Percentiles rank a stretch among this genome's conserved stretches.
Conservation (phyloP, 1,140 invertebrate genomes). For the Anastrepha ludens region DNA sequence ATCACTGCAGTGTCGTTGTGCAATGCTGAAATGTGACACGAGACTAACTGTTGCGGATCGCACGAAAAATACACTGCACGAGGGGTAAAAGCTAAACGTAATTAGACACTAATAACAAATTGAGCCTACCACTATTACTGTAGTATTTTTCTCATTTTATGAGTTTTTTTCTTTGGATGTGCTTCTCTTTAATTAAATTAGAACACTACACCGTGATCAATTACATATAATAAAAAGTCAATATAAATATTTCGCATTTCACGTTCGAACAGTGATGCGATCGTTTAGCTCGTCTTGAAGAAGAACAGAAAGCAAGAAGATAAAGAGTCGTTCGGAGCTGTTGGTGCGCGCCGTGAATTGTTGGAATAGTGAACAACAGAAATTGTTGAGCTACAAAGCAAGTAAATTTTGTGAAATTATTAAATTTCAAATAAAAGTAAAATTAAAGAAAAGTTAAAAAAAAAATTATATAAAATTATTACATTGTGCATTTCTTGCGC, state of each 20-base stretch:
- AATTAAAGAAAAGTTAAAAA: not conserved
- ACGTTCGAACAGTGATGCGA: not conserved
- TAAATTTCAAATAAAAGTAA: not conserved
- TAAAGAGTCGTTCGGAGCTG: not conserved
- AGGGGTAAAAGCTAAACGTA: not conserved
- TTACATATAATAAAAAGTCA: conserved; percentile 33
- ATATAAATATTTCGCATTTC: conserved; percentile 20
- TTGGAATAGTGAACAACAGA: not conserved
- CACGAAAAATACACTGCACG: not conserved
- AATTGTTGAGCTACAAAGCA: not conserved
- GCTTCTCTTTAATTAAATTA: conserved; percentile 14
- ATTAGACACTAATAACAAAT: not conserved
- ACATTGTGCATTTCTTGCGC: not conserved
- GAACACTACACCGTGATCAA: conserved; percentile 39
- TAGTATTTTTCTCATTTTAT: not conserved
- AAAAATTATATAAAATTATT: not conserved
- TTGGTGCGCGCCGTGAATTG: not conserved
- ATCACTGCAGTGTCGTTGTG: not conserved
- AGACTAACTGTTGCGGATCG: not conserved
- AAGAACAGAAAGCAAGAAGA: not conserved
- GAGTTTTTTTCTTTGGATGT: too few relatives aligned
- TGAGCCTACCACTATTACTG: not conserved
- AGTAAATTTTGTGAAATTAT: too few relatives aligned
- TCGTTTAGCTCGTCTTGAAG: conserved; percentile 10
- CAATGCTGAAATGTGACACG: conserved; percentile 1